Evolutionary conservation across 2,113 vertebrate genomes (phyloP).

Genomic region (Aix galericulata): DNA sequence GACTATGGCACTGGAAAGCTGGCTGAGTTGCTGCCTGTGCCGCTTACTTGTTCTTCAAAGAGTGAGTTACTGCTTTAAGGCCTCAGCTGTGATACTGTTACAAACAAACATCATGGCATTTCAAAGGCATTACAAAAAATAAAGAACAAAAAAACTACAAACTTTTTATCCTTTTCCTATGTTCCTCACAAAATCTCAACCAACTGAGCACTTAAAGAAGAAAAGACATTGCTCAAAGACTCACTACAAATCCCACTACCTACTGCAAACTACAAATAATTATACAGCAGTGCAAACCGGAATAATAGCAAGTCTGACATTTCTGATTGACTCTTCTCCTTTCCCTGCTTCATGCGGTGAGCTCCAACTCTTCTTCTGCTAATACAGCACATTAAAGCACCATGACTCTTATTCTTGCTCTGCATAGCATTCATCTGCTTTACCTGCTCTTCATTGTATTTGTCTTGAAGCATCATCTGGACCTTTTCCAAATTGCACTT

Average conservation of each 20-base stretch:
- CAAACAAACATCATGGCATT: neutral
- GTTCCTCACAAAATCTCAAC: neutral
- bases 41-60: neutral
- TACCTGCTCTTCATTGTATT: constrained; percentile 77
- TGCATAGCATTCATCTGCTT: neutral
- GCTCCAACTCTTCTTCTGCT: neutral
- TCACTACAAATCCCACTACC: neutral
- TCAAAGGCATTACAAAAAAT: neutral
- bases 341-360: neutral
- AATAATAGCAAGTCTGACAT: neutral
- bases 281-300: neutral
- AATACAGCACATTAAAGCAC: neutral
- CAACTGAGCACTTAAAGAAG: neutral
- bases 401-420: neutral
- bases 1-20: neutral
- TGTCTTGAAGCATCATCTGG: constrained; percentile 85
- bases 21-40: neutral
- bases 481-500: constrained; percentile 86
- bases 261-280: neutral
- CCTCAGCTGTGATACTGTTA: neutral
- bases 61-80: neutral
- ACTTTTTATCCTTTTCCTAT: neutral
- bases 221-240: neutral
- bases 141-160: neutral
- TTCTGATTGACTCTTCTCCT: neutral